phyloP scores from a whole-genome alignment of 2,113 vertebrate genomes.

The Nycticorax nycticorax region DNA sequence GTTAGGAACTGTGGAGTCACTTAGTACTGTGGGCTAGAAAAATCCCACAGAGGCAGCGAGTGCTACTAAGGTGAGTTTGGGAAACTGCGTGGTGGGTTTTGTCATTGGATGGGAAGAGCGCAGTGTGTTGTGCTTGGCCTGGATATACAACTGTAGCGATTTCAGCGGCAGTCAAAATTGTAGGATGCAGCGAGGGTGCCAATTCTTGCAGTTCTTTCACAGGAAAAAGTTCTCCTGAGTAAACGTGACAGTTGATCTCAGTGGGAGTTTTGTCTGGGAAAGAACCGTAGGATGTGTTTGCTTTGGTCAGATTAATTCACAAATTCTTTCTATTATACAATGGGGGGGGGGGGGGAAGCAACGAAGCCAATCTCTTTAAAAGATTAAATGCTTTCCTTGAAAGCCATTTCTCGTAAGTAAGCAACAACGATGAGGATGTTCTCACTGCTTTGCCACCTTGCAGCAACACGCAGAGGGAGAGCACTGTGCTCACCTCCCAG shows the following conservation, averaged over 20 bases:
- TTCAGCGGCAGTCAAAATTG: background rate
- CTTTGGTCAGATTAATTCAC: conserved; percentile 54
- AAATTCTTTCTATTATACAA: background rate
- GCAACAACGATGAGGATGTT: background rate
- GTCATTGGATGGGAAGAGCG: background rate
- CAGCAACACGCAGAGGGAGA: background rate
- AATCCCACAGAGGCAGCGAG: background rate
- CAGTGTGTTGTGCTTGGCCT: background rate
- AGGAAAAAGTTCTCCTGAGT: conserved; percentile 14
- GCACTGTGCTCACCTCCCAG: background rate
- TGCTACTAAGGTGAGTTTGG: background rate
- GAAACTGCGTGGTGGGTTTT: background rate
- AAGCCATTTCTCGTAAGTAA: conserved; percentile 2
- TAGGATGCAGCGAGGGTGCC: background rate
- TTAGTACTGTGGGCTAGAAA: background rate
- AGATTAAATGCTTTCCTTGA: background rate
- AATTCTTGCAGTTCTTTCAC: background rate
- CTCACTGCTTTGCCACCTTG: background rate
- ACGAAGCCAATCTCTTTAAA: background rate
- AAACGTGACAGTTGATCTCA: conserved; percentile 37
- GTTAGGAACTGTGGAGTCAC: background rate
- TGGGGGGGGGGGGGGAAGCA: background rate
- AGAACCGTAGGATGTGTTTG: conserved; percentile 32
- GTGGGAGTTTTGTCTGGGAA: conserved; percentile 42
- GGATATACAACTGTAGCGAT: background rate